Evolutionary conservation across 2,113 vertebrate species (phyloP).

Genomic region (Cygnus buccinator): DNA sequence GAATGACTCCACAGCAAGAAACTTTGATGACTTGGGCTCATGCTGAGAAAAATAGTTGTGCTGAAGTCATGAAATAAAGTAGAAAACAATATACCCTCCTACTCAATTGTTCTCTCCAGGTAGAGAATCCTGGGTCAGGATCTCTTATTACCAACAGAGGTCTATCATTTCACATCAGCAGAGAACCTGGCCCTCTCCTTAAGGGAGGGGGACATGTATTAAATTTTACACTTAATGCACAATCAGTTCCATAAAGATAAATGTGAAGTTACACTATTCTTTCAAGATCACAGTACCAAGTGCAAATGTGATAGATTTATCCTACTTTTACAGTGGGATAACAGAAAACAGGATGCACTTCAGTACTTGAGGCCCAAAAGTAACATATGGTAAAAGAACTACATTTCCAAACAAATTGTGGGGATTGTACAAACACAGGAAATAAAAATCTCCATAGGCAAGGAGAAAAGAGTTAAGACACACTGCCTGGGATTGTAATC

Average conservation of each 20-base stretch:
- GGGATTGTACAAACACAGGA: not conserved
- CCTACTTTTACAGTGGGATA: not conserved
- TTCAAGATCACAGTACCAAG: not conserved
- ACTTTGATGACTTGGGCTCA: not conserved
- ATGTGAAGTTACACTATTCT: not conserved
- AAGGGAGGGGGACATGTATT: not conserved
- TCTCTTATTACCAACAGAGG: not conserved
- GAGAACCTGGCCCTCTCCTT: not conserved
- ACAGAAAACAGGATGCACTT: not conserved
- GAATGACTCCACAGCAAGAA: not conserved
- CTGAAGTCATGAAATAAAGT: constrained; percentile 7
- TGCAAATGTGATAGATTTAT: not conserved
- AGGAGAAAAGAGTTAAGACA: not conserved
- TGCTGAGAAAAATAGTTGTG: constrained; percentile 10
- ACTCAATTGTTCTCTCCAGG: not conserved
- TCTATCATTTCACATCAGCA: not conserved
- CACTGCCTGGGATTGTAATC: constrained; percentile 2
- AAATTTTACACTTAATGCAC: not conserved
- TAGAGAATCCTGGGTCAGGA: not conserved
- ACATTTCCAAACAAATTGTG: not conserved
- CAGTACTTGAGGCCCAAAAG: not conserved
- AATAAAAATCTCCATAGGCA: not conserved
- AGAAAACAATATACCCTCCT: constrained; percentile 29
- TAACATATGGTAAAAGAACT: not conserved
- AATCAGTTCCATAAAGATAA: not conserved